A percentile compares a stretch with the other conserved stretches of the same genome.
Conservation (phyloP, 2,113 vertebrate genomes). For the Grus americana region DNA sequence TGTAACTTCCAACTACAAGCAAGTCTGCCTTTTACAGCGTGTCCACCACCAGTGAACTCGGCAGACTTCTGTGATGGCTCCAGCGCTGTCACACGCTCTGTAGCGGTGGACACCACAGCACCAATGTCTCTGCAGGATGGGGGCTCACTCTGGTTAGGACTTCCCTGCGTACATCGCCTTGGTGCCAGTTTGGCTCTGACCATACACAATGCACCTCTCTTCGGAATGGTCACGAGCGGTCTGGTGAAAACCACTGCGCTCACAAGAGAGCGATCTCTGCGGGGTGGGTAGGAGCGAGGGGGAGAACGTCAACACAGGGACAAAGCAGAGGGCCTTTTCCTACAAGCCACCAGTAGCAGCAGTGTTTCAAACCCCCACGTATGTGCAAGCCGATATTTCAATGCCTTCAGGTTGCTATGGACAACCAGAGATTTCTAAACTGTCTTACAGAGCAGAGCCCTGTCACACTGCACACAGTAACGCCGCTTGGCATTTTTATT, state of each 20-base stretch:
- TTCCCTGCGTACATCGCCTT: fast-evolving
- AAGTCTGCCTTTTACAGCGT: not conserved
- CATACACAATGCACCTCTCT: fast-evolving
- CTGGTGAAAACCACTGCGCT: not conserved
- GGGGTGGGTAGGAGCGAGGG: not conserved
- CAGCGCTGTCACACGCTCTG: not conserved
- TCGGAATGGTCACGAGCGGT: not conserved
- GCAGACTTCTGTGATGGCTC: not conserved
- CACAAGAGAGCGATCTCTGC: not conserved
- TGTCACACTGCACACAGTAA: not conserved
- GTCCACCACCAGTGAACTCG: not conserved
- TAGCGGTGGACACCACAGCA: not conserved
- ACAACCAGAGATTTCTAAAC: conserved; percentile 21
- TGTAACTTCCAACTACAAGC: not conserved
- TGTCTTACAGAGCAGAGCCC: not conserved
- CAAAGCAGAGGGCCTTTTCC: not conserved
- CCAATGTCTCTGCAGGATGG: not conserved
- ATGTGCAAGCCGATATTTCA: not conserved
- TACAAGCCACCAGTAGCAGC: not conserved
- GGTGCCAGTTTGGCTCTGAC: not conserved
- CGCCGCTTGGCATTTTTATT: not conserved
- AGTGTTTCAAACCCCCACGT: not conserved
- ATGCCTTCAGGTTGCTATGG: conserved; percentile 44
- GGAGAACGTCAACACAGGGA: not conserved
- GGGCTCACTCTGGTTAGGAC: not conserved